Evolutionary conservation across 2,113 vertebrate genomes (phyloP), one percentile per base, ranked within the genome.

Genomic region (Thomomys bottae): DNA sequence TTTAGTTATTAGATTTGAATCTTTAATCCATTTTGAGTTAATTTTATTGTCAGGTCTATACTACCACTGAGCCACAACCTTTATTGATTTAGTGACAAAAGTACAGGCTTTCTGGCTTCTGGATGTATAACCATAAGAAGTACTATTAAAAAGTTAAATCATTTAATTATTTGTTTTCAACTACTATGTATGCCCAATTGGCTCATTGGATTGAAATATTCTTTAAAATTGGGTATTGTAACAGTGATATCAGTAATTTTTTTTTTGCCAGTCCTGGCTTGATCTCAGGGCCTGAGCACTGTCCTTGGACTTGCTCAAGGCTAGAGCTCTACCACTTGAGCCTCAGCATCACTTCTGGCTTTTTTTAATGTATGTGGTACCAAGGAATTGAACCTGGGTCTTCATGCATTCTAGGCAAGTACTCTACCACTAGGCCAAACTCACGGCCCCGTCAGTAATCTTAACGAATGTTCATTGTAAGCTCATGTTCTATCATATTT

Each of bases 131-230:
- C 81, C 77, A 84, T 77, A 80, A 87, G 23, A 8, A 84, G 28
- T 77, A 38, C 14, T 30, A 24, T 90, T 85, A 9, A 42, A 79
- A 68, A 76, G 20, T 75, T 75, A 90, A 64, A 54, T 84, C 17
- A 42, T 89, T 38, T 86, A 88, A 6, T 88, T 76, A 49, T 75
- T 82, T 71, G 28, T 88, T 89, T 91, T 91, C 72, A 72, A 92
- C 61, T 84, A 24, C 36, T 71, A 84, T 87, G 54, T 94, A 90
- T 49, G 23, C 78, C 2, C 78, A 18, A 26, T 64, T 64, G 61
- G 28, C n/a, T 81, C 20, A 77, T 67, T 90, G 68, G 7, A 72
- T 76, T 93, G 66, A 67, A 82, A 80, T 54, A 89, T 77, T 81
- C n/a, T 84, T 87, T 59, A 64, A 66, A 76, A 92, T 12, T 92